Conservation (phyloP, 2,113 vertebrate genomes). For the Phoenicopterus ruber region DNA sequence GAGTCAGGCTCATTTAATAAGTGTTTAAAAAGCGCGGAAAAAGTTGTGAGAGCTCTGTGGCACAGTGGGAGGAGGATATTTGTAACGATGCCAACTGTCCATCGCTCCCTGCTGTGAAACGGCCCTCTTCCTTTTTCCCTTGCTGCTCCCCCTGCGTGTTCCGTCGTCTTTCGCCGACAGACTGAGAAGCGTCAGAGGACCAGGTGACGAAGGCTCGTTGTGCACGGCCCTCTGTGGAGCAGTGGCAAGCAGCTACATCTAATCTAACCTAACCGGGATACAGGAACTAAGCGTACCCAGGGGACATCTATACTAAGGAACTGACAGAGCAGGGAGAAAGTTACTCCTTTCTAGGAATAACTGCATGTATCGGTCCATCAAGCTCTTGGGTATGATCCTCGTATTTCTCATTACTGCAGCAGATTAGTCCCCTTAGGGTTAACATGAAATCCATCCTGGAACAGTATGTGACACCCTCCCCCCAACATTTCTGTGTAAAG, state of each 20-base stretch:
- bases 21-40: background rate
- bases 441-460: background rate
- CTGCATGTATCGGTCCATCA: background rate
- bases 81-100: background rate
- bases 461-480: background rate
- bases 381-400: background rate
- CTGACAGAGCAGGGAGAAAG: background rate
- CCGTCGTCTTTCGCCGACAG: rapidly evolving
- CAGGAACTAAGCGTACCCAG: background rate
- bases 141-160: background rate
- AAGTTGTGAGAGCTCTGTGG: background rate
- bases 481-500: background rate
- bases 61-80: background rate
- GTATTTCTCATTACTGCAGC: background rate
- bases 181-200: background rate
- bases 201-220: background rate
- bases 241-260: background rate
- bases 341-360: background rate
- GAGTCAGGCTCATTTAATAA: background rate
- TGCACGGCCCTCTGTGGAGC: background rate
- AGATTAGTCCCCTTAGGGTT: background rate
- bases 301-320: background rate
- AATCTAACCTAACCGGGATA: background rate
- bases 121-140: background rate
- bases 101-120: background rate